Percentiles rank a stretch among this genome's conserved stretches.
These are phyloP conservation scores for Cynopterus sphinx DNA, from an alignment of 2,797 vertebrate genomes.

Conservation along the genomic window DNA sequence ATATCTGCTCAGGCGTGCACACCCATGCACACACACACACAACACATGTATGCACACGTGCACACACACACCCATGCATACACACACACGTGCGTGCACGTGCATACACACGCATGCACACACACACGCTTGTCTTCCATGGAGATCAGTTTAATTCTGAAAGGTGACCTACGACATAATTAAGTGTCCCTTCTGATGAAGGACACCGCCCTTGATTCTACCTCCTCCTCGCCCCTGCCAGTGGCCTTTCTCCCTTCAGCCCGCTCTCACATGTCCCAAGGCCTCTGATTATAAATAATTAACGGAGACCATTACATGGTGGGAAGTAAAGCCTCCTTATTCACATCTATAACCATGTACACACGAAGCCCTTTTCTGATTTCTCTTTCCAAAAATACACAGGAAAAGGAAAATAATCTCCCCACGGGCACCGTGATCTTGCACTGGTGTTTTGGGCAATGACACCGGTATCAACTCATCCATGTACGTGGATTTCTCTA, in stretches of 20 bases:
- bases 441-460: background rate
- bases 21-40: too few species aligned
- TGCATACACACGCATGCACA: background rate
- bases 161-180: background rate
- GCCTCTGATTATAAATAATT: conserved; percentile 89
- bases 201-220: fast-evolving
- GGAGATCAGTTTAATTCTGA: conserved; percentile 1
- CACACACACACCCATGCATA: too few species aligned
- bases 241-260: conserved; percentile 80
- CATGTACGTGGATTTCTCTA: background rate
- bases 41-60: too few species aligned
- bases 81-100: fast-evolving
- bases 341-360: conserved; percentile 56
- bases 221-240: conserved; percentile 34
- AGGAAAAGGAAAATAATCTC: background rate
- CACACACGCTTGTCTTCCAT: background rate
- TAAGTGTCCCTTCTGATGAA: background rate
- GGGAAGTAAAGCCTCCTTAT: conserved; percentile 72
- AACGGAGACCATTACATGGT: conserved; percentile 71
- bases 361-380: background rate
- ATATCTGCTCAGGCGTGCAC: background rate
- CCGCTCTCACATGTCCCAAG: conserved; percentile 82
- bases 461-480: too few species aligned
- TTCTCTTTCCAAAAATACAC: background rate
- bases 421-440: background rate